Base-by-base conservation (phyloP, 2,797 vertebrate species). In the Staurois parvus region DNA sequence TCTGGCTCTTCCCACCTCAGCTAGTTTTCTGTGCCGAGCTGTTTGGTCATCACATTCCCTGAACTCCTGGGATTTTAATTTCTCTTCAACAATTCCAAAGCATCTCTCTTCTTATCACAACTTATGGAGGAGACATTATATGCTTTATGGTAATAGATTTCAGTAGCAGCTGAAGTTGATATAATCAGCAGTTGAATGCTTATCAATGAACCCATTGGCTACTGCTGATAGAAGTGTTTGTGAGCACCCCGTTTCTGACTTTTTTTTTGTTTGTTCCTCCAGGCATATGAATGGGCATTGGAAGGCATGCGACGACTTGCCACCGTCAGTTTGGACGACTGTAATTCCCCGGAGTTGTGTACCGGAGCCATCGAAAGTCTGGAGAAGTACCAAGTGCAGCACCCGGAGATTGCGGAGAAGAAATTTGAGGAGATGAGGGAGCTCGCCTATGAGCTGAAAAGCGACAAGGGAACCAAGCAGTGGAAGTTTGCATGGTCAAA, bases 381-480 rank as follows among this genome's bases (percentile, higher is more conserved):
- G 90, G 95, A 98, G 90, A 93, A 92, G n/a, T 96, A 96, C 90
- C 92, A 90, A 82, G 90, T 24, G 9, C 94, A 94, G 88, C 95
- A 97, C 89, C 96, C 96, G 0, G 94, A 95, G 0, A 94, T 98
- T 87, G 91, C 95, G 0, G 91, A 95, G 0, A 29, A 87, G 3
- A 92, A 90, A 0, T 99, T 99, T 88, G 95, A 95, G 89, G 96
- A 97, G 91, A 98, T 98, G 97, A 96, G 95, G 92, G 95, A 90
- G 40, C 92, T 94, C 88, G 97, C 97, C 0, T 92, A 92, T 0
- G 96, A 96, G 87, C 91, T 98, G 88, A 95, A 95, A 24, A 97
- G 93, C 0, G 95, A 96, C 32, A 92, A 89, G 7, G 96, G 96
- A n/a, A 93, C 97, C 82, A 94, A 95, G 68, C 96, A 97, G 89